phyloP scores from a whole-genome alignment of 1,140 invertebrate genomes.

The Littorina saxatilis region DNA sequence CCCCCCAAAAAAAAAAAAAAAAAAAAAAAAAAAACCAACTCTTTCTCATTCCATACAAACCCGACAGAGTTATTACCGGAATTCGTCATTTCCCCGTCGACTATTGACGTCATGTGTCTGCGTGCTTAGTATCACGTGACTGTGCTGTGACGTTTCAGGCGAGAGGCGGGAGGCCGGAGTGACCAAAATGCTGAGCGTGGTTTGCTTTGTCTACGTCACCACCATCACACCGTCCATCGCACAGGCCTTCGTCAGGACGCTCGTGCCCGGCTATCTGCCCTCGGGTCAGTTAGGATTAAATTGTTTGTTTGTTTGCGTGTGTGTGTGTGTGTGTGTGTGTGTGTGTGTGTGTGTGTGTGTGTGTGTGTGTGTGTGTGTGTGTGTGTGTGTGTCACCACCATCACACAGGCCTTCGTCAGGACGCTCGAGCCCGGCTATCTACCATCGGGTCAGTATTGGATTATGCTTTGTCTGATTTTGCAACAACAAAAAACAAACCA shows the following conservation, averaged over 20 bases:
- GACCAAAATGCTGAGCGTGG: conserved; percentile 26
- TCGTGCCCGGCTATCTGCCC: conserved; percentile 7
- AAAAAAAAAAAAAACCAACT: too few relatives aligned
- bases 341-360: neutral
- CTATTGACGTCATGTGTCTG: too few relatives aligned
- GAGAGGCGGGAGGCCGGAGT: neutral
- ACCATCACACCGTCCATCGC: conserved; percentile 6
- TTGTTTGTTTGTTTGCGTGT: neutral
- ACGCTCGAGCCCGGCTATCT: conserved; percentile 3
- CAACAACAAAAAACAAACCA: too few relatives aligned
- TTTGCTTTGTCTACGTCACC: conserved; percentile 7
- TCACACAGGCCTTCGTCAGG: conserved; percentile 5
- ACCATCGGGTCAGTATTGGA: conserved; percentile 13
- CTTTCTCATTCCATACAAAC: too few relatives aligned
- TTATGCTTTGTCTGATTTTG: too few relatives aligned
- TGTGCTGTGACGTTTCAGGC: neutral
- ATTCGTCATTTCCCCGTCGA: too few relatives aligned
- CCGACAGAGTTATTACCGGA: too few relatives aligned
- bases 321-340: neutral
- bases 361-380: neutral
- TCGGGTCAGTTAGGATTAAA: neutral
- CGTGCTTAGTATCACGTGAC: too few relatives aligned
- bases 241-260: conserved; percentile 3
- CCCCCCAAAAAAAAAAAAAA: too few relatives aligned
- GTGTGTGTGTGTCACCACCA: neutral